These are phyloP conservation scores for Anoplolepis gracilipes DNA, from an alignment of 1,140 invertebrate genomes.

Conservation along the genomic window DNA sequence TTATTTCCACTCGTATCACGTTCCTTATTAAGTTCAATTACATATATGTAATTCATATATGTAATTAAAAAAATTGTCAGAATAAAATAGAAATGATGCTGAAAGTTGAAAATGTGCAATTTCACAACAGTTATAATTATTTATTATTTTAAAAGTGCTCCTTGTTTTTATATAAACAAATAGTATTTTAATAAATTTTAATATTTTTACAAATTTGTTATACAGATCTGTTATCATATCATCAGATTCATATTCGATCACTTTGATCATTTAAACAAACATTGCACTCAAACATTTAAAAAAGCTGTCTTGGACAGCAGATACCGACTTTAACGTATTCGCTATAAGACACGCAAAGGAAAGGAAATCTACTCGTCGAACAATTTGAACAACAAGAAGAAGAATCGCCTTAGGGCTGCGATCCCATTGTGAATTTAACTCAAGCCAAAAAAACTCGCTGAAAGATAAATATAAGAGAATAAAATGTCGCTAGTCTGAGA, in stretches of 20 bases:
- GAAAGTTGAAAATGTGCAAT: background rate
- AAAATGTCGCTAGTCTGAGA: background rate
- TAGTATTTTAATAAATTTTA: background rate
- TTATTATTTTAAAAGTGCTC: background rate
- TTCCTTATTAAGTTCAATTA: constrained; percentile 30
- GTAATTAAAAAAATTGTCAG: background rate
- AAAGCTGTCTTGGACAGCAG: constrained; percentile 10
- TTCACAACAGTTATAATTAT: background rate
- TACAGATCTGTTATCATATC: background rate
- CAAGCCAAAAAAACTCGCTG: background rate
- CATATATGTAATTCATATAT: background rate
- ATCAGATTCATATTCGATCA: background rate
- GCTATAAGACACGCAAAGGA: background rate
- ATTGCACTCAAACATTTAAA: background rate
- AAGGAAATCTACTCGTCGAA: background rate
- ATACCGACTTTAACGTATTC: background rate
- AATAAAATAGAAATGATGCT: background rate
- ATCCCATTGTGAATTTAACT: constrained; percentile 18
- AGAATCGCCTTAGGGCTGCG: background rate
- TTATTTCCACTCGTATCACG: background rate
- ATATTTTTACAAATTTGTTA: background rate
- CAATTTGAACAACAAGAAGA: constrained; percentile 25
- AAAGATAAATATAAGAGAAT: constrained; percentile 36
- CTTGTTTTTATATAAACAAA: background rate
- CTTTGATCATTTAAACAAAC: background rate